phyloP scores from a whole-genome alignment of 2,888 invertebrate genomes.

The Troilus luridus region DNA sequence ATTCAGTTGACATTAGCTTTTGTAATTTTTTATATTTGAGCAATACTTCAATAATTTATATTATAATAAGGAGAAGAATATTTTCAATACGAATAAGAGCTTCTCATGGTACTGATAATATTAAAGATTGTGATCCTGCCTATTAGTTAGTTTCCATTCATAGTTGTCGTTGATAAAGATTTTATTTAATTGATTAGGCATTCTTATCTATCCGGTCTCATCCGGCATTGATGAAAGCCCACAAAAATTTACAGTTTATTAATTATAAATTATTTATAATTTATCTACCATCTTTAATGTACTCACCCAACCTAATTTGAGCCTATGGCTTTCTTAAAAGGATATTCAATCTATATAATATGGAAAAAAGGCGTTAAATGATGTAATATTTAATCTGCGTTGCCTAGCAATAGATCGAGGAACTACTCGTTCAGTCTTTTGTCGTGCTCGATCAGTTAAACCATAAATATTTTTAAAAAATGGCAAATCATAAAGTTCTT shows the following conservation, averaged over 20 bases:
- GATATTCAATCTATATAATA: too few species aligned
- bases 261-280: neutral
- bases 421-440: too few species aligned
- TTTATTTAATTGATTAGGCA: neutral
- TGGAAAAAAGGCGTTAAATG: too few species aligned
- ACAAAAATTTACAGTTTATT: neutral
- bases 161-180: neutral
- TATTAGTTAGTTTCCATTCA: slow-evolving; percentile 1
- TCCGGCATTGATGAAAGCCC: neutral
- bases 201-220: neutral
- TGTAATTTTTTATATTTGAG: neutral
- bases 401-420: too few species aligned
- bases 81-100: neutral
- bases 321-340: too few species aligned
- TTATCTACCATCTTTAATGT: too few species aligned
- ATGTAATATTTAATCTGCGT: too few species aligned
- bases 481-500: too few species aligned
- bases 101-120: neutral
- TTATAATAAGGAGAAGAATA: neutral
- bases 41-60: neutral
- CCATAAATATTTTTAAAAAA: too few species aligned
- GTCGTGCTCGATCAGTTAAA: too few species aligned
- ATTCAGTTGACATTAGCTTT: too few species aligned
- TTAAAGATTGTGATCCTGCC: neutral
- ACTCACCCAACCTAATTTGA: too few species aligned